Percentiles rank a stretch among this genome's conserved stretches.
Evolutionary conservation across 1,140 invertebrate genomes (phyloP).

Genomic region (Oreohelix idahoensis): DNA sequence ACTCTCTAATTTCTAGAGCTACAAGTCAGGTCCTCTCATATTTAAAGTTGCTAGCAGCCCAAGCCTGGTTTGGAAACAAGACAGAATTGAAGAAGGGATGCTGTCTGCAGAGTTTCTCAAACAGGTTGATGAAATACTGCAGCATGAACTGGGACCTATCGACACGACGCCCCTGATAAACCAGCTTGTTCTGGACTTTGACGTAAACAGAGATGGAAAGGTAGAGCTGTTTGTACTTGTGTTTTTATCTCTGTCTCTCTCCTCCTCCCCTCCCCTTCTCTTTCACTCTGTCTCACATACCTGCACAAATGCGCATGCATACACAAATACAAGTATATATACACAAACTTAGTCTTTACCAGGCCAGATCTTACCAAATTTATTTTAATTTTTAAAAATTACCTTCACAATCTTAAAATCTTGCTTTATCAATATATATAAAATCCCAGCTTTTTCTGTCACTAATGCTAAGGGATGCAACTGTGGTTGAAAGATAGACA

Average conservation of each 20-base stretch:
- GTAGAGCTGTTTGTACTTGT: neutral
- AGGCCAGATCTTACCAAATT: no score
- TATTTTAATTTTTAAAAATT: no score
- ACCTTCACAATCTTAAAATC: no score
- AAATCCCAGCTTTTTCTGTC: no score
- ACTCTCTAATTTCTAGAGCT: neutral
- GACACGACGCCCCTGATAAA: neutral
- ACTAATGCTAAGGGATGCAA: no score
- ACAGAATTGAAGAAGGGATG: neutral
- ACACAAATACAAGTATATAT: no score
- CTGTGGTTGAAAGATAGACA: no score
- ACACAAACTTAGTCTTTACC: no score
- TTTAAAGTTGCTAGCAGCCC: neutral
- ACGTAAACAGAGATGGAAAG: slow-evolving; percentile 6
- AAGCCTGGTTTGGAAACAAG: neutral
- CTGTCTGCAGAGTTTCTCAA: neutral
- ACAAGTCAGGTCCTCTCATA: neutral
- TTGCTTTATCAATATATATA: no score
- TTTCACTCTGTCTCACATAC: no score
- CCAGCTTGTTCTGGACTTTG: slow-evolving; percentile 12
- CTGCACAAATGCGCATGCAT: no score
- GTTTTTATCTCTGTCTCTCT: neutral
- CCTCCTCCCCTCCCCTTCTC: no score
- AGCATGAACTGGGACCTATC: neutral
- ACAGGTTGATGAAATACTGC: neutral